Conservation (phyloP, 2,113 vertebrate species). For the Monopterus albus region DNA sequence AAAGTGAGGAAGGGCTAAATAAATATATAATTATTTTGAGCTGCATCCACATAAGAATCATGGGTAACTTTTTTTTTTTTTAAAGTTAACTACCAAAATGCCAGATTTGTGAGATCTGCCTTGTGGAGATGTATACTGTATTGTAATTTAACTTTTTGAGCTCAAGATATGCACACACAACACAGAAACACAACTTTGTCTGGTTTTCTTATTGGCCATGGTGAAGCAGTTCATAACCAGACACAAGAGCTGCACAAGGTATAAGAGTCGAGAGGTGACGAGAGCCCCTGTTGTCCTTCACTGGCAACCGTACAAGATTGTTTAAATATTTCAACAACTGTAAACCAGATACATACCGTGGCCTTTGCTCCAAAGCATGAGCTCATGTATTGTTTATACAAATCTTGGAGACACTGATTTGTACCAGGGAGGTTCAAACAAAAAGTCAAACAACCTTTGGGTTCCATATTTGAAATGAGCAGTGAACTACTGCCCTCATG, state of each 20-base stretch:
- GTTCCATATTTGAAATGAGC: background rate
- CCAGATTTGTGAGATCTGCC: constrained; percentile 18
- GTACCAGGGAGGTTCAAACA: background rate
- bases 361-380: constrained; percentile 34
- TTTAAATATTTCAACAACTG: constrained; percentile 76
- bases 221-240: too few relatives aligned
- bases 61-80: constrained; percentile 43
- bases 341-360: constrained; percentile 48
- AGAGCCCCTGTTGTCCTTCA: constrained; percentile 41
- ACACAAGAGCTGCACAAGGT: constrained; percentile 30
- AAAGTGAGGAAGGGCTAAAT: constrained; percentile 9
- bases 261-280: constrained; percentile 30
- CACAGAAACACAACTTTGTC: background rate
- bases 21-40: too few relatives aligned
- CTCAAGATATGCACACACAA: background rate
- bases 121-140: constrained; percentile 3
- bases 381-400: constrained; percentile 8
- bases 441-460: background rate
- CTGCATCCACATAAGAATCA: constrained; percentile 29
- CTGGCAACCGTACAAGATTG: constrained; percentile 59
- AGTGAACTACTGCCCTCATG: constrained; percentile 17
- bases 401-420: constrained; percentile 54
- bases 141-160: constrained; percentile 17
- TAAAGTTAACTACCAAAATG: constrained; percentile 31
- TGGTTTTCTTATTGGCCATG: too few relatives aligned